Conservation (phyloP, 1,140 invertebrate genomes). For the Lepidurus apus region DNA sequence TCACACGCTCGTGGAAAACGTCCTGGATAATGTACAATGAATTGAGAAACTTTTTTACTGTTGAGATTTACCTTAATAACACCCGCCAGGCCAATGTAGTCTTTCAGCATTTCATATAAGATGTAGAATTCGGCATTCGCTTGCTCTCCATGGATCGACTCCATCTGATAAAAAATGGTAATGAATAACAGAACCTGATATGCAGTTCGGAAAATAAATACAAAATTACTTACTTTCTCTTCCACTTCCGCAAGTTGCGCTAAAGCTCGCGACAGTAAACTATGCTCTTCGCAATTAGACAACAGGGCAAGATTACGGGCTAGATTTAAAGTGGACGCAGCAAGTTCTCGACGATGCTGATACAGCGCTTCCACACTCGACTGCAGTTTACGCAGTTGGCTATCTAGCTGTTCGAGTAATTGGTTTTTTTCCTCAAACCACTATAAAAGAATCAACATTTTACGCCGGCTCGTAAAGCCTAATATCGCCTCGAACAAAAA, state of each 20-base stretch:
- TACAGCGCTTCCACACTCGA: slow-evolving; percentile 82
- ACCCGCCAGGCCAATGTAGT: slow-evolving; percentile 88
- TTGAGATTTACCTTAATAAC: slow-evolving; percentile 70
- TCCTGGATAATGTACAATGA: slow-evolving; percentile 53
- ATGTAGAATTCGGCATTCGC: slow-evolving; percentile 92
- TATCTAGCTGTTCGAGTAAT: slow-evolving; percentile 87
- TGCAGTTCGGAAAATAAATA: background rate
- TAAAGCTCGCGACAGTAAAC: slow-evolving; percentile 81
- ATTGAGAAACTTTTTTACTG: background rate
- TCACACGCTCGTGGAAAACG: slow-evolving; percentile 96
- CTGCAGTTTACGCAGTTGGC: slow-evolving; percentile 80
- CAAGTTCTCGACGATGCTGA: slow-evolving; percentile 77
- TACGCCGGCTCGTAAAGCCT: background rate
- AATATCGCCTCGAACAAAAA: slow-evolving; percentile 25
- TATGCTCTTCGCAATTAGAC: slow-evolving; percentile 91
- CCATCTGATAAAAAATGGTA: slow-evolving; percentile 52
- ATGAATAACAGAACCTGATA: background rate
- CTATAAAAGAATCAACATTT: slow-evolving; percentile 50
- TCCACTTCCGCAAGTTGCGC: slow-evolving; percentile 90
- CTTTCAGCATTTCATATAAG: slow-evolving; percentile 87
- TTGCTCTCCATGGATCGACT: slow-evolving; percentile 81
- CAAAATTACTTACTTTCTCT: slow-evolving; percentile 58
- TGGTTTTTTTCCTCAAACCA: slow-evolving; percentile 97
- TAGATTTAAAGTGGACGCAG: slow-evolving; percentile 68
- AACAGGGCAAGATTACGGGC: slow-evolving; percentile 85